Evolutionary conservation across 1,140 invertebrate genomes (phyloP), one percentile per base, ranked within the genome.

Genomic region (Diorhabda carinulata): DNA sequence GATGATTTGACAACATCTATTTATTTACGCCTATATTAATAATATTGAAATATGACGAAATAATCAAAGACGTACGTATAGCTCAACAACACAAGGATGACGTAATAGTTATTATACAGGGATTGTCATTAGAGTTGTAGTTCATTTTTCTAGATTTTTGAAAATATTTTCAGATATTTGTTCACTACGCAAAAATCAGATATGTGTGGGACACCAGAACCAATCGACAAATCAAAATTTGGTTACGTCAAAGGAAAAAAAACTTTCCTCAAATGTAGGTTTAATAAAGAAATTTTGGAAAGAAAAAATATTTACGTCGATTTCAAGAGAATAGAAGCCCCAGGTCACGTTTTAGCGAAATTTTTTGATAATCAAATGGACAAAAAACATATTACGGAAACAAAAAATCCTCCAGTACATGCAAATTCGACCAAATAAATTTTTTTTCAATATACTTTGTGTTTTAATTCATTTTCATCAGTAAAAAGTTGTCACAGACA

Each of bases 261-360:
- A 10, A 73, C 76, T 10, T 77, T 77, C 0, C 58, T 66, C 25
- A 66, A 70, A n/a, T 60, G 78, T 7, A 72, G 71, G 47, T 64
- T 79, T 40, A 73, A 74, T 56, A 75, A 70, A 42, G 70, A 74
- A 59, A 41, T 70, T 6, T 64, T 79, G 5, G 78, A 80, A 41
- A 72, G 69, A 58, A 80, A 80, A 61, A 80, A 80, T 64, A 72
- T 80, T 25, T 70, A 73, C 52, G 66, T 66, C 5, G 75, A 76
- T 8, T 73, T 73, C 57, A 78, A 78, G 59, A 68, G 70, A 57
- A 66, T 61, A 5, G 72, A 72, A 57, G 69, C 73, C 43, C 77
- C 77, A 0, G 70, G 68, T 47, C 76, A 75, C 56, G 58, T 78
- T 52, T 45, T 77, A 41, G 72, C 71, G 7, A 75, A 68, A 61